Evolutionary conservation across 2,797 vertebrate genomes (phyloP).

Genomic region (Mus minutoides): DNA sequence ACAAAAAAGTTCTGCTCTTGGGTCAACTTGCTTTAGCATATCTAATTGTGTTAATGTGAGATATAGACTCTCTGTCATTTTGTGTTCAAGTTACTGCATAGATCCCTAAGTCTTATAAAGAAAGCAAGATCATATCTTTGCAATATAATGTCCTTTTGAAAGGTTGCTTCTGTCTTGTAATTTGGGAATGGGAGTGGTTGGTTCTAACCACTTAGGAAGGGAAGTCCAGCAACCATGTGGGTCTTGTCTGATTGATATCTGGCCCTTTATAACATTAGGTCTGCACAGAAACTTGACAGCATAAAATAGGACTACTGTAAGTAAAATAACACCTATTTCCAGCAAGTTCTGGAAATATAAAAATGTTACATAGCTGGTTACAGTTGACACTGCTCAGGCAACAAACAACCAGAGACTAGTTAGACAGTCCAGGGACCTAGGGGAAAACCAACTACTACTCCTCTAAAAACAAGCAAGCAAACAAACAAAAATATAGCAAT

Average conservation of each 20-base stretch:
- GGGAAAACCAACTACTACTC: background rate
- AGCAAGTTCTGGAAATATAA: background rate
- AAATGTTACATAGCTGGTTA: background rate
- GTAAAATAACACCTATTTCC: background rate
- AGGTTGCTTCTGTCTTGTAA: background rate
- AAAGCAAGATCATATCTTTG: constrained; percentile 13
- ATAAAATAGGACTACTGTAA: background rate
- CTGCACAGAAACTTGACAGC: background rate
- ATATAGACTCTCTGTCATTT: background rate
- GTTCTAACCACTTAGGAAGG: background rate
- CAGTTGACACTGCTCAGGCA: background rate
- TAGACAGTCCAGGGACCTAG: background rate
- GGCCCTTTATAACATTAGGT: background rate
- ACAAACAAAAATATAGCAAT: background rate
- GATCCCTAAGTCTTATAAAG: background rate
- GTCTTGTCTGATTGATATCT: background rate
- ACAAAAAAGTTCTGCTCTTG: background rate
- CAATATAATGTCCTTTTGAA: background rate
- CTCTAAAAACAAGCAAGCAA: background rate
- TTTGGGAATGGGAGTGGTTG: background rate
- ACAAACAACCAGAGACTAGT: background rate
- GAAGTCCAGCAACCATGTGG: background rate
- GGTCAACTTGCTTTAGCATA: background rate
- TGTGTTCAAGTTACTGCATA: background rate
- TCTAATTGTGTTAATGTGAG: background rate